These are phyloP conservation scores for Pangasianodon hypophthalmus DNA, from an alignment of 2,113 vertebrate genomes.

Conservation along the genomic window DNA sequence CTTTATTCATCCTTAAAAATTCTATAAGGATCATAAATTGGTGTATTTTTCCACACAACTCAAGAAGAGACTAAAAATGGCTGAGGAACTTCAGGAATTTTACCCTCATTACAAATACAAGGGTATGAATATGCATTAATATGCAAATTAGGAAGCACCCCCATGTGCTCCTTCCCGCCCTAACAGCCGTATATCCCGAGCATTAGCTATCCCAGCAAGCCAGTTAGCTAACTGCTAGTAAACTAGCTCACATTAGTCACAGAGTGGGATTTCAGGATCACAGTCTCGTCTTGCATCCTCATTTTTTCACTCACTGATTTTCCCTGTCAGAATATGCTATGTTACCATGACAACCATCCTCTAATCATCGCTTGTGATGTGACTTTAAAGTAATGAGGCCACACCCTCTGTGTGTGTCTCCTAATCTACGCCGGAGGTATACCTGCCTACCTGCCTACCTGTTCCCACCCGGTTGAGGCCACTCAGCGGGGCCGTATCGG, in stretches of 20 bases:
- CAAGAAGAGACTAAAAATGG: neutral
- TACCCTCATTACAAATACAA: neutral
- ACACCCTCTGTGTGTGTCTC: neutral
- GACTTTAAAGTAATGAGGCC: neutral
- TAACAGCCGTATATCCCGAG: neutral
- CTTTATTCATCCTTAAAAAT: neutral
- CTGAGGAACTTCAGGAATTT: neutral
- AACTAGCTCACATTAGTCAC: neutral
- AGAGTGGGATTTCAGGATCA: neutral
- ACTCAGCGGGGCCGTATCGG: constrained; percentile 3
- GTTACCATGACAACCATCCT: neutral
- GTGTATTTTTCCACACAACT: neutral
- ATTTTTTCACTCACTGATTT: neutral
- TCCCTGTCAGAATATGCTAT: neutral
- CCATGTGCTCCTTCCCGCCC: neutral
- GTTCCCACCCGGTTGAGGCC: constrained; percentile 9
- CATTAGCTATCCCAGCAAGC: neutral
- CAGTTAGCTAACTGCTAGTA: neutral
- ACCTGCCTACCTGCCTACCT: constrained; percentile 1
- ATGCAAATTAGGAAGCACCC: neutral
- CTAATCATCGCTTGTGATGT: neutral
- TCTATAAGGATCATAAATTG: neutral
- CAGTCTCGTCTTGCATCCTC: neutral
- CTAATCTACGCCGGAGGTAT: constrained; percentile 1
- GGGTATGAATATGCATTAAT: neutral